Percentiles rank a stretch among this genome's conserved stretches.
phyloP scores from a whole-genome alignment of 2,113 vertebrate genomes.

The Mustela nigripes region DNA sequence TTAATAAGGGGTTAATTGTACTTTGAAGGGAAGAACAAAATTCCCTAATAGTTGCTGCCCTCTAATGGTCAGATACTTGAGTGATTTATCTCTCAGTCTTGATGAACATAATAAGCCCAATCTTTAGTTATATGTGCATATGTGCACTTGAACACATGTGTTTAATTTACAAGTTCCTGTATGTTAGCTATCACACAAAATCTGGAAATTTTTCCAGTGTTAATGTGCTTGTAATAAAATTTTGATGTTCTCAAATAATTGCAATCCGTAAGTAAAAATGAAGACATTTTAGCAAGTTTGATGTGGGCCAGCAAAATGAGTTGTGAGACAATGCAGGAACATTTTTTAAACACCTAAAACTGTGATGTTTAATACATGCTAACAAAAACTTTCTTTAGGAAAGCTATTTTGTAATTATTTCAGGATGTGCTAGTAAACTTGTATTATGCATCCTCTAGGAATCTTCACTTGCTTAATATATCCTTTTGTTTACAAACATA shows the following conservation, averaged over 20 bases:
- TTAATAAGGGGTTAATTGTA: not conserved
- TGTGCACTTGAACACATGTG: not conserved
- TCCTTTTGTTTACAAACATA: conserved; percentile 14
- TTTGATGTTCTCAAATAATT: not conserved
- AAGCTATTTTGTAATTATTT: not conserved
- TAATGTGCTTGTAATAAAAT: not conserved
- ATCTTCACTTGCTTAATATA: conserved; percentile 11
- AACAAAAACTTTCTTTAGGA: not conserved
- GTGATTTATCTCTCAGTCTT: not conserved
- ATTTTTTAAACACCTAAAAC: not conserved
- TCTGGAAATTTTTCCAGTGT: not conserved
- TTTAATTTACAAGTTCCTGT: not conserved
- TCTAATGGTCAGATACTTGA: conserved; percentile 77
- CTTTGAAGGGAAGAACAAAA: not conserved
- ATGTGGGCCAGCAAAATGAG: not conserved
- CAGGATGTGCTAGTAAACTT: not conserved
- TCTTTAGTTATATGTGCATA: not conserved
- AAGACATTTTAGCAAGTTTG: not conserved
- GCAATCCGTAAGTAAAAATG: not conserved
- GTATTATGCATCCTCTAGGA: not conserved
- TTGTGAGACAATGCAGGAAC: not conserved
- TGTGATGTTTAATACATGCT: not conserved
- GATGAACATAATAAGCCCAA: not conserved
- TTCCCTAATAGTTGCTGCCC: conserved; percentile 86
- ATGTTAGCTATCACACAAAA: not conserved